These are phyloP conservation scores for Hirtodrosophila duncani DNA, from an alignment of 2,888 invertebrate species.

Conservation along the genomic window DNA sequence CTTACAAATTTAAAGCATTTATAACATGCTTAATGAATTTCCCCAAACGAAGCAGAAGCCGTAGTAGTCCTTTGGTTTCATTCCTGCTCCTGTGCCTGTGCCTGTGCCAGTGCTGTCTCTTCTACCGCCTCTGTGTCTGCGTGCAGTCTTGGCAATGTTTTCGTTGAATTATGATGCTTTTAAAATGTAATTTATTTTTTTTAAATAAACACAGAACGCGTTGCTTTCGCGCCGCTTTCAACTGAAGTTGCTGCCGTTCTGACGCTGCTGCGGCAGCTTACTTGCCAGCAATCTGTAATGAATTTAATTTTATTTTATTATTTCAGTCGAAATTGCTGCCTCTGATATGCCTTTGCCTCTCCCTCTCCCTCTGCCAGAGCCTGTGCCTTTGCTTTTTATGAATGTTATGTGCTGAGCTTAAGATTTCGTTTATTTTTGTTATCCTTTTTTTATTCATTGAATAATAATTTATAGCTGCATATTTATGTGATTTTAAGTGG, in stretches of 20 bases:
- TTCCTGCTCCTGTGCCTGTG: constrained; percentile 6
- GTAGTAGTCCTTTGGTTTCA: neutral
- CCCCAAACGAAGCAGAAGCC: constrained; percentile 50
- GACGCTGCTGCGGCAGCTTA: constrained; percentile 25
- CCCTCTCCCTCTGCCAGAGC: neutral
- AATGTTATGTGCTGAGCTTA: constrained; percentile 50
- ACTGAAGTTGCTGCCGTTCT: constrained; percentile 14
- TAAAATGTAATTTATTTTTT: constrained; percentile 71
- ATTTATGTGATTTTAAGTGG: constrained; percentile 39
- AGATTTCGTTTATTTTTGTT: constrained; percentile 54
- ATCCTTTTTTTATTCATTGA: constrained; percentile 35
- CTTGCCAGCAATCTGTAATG: constrained; percentile 59
- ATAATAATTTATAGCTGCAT: constrained; percentile 38
- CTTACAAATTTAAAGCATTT: constrained; percentile 69
- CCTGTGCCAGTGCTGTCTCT: constrained; percentile 14
- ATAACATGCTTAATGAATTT: constrained; percentile 70
- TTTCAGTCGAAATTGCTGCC: constrained; percentile 56
- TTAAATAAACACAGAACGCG: constrained; percentile 63
- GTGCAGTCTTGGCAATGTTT: constrained; percentile 54
- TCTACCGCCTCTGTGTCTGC: constrained; percentile 25
- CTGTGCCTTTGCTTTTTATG: constrained; percentile 18
- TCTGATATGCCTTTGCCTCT: constrained; percentile 15
- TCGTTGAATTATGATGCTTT: constrained; percentile 70
- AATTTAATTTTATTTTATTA: constrained; percentile 70
- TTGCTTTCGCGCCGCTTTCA: constrained; percentile 10